Evolutionary conservation across 2,888 invertebrate genomes (phyloP), one percentile per base, ranked within the genome.

Genomic region (Teleiodes luculella): DNA sequence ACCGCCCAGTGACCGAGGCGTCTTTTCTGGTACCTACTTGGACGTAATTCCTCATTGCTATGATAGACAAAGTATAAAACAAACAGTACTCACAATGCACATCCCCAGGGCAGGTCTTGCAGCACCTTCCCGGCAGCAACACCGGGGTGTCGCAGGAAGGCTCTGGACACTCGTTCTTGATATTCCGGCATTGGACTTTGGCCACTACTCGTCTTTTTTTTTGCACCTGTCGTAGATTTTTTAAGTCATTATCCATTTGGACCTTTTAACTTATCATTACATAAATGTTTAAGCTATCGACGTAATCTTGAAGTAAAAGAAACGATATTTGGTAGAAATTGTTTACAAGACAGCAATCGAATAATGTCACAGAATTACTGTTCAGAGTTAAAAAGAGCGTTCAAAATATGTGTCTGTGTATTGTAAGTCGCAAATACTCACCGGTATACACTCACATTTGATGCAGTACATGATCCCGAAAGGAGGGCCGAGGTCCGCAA

Each of bases 401-500:
- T 24, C 24, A 24, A 24, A 6, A 6, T 24, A 3, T 4, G 6
- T 24, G 3, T 24, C 6, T 5, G 18, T 41, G 18, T 11, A 18
- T 41, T 11, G 1, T 18, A 20, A 18, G 48, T 48, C 31, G 48
- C 62, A 59, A 69, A 76, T 80, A 95, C 97, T 95, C 93, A 98
- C 98, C 92, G 95, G 93, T 74, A 96, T 92, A 90, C 98, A 98
- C 91, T 97, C 95, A 91, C 98, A 98, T 91, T 94, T 95, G 90
- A 98, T 96, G 92, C 98, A 98, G 89, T 96, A 95, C 94, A 97
- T 95, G 63, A 97, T 94, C 59, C 97, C 98, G 79, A 97, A 97
- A 14, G 98, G 97, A 53, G 96, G 95, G 54, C 97, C 97, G 65
- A 98, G 91, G 81, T 97, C 96, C 50, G 98, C 97, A 74, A 94